A percentile compares a stretch with the other conserved stretches of the same genome.
Conservation (phyloP, 2,797 vertebrate species). For the Cuniculus paca region DNA sequence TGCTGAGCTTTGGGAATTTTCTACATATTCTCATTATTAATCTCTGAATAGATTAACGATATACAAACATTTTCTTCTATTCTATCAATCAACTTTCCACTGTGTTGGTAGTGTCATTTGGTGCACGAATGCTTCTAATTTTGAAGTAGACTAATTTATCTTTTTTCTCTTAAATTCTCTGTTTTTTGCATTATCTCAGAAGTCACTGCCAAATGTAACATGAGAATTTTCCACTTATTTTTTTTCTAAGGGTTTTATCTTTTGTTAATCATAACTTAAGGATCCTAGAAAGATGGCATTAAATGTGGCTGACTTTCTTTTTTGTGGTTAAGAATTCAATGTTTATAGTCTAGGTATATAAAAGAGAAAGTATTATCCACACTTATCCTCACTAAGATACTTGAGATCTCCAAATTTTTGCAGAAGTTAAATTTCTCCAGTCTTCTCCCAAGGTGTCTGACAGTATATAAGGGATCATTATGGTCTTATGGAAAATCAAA, state of each 20-base stretch:
- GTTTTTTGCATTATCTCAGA: not conserved
- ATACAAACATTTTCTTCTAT: not conserved
- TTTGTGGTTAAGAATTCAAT: not conserved
- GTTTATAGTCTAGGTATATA: not conserved
- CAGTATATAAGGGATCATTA: not conserved
- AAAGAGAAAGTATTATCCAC: not conserved
- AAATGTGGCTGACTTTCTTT: not conserved
- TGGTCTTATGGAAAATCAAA: constrained; percentile 1
- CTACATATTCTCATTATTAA: not conserved
- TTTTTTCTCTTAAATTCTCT: constrained; percentile 15
- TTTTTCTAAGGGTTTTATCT: not conserved
- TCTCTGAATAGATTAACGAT: not conserved
- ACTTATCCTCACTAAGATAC: not conserved
- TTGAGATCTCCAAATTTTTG: not conserved
- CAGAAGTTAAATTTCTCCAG: not conserved
- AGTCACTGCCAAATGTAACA: not conserved
- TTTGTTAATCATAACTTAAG: not conserved
- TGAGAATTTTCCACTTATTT: not conserved
- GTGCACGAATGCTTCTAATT: not conserved
- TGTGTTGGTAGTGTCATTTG: not conserved
- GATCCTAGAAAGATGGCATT: not conserved
- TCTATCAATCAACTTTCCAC: not conserved
- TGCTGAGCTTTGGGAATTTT: not conserved
- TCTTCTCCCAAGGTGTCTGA: not conserved
- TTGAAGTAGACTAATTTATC: not conserved